Evolutionary conservation across 2,113 vertebrate genomes (phyloP).

Genomic region (Penelope pileata): DNA sequence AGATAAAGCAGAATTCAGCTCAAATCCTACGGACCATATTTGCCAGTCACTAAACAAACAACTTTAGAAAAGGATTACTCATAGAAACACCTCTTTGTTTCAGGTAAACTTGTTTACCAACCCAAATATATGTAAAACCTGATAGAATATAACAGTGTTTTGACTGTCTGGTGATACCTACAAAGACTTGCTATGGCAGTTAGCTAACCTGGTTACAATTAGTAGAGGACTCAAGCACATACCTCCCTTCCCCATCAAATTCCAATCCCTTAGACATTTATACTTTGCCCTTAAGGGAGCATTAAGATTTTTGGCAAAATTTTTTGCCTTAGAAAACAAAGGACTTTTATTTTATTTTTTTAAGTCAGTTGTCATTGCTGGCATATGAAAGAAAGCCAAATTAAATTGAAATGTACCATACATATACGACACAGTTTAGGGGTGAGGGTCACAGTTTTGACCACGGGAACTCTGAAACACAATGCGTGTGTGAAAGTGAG

Average conservation of each 20-base stretch:
- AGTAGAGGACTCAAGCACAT: background rate
- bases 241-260: fast-evolving
- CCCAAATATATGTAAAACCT: background rate
- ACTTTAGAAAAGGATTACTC: background rate
- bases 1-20: background rate
- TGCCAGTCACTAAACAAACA: background rate
- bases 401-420: background rate
- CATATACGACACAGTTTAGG: background rate
- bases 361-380: fast-evolving
- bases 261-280: background rate
- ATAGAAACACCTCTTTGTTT: background rate
- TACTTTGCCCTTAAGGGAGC: background rate
- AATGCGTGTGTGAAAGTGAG: background rate
- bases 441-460: background rate
- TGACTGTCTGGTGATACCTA: background rate
- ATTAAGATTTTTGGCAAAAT: background rate
- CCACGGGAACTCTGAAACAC: background rate
- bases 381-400: background rate
- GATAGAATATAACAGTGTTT: fast-evolving
- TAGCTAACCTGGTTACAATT: background rate
- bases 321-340: background rate
- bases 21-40: fast-evolving
- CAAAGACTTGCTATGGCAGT: background rate
- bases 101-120: background rate
- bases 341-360: background rate